Conservation (phyloP, 2,113 vertebrate species). For the Meriones unguiculatus region DNA sequence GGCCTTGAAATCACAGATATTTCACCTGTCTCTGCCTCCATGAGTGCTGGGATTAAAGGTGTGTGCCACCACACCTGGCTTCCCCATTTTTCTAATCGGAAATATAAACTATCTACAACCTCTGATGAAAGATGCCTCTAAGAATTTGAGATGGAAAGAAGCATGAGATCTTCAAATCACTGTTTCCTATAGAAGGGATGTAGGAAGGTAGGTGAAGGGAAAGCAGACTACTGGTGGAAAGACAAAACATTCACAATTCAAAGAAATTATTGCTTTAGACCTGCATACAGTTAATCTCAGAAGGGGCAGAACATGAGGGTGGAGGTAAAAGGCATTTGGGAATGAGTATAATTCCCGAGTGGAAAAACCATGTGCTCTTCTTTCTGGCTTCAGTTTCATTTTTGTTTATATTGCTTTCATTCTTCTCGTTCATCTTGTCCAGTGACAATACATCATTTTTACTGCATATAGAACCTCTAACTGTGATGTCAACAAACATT, state of each 20-base stretch:
- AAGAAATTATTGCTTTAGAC: conserved; percentile 12
- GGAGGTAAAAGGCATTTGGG: background rate
- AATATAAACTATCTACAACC: background rate
- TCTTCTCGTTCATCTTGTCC: background rate
- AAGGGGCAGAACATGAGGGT: background rate
- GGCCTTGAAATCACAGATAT: no score
- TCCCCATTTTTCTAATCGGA: background rate
- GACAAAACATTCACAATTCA: background rate
- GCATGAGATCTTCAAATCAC: background rate
- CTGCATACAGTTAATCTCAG: background rate
- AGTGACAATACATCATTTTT: conserved; percentile 9
- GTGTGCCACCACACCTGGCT: no score
- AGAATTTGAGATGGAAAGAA: background rate
- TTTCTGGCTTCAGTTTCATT: background rate
- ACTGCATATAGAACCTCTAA: background rate
- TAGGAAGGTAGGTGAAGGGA: background rate
- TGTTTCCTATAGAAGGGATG: background rate
- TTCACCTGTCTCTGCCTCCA: no score
- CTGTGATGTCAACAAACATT: conserved; percentile 19
- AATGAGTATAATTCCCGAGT: background rate
- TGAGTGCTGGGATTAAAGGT: no score
- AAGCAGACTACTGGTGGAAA: background rate
- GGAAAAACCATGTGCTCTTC: background rate
- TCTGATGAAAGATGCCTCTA: background rate
- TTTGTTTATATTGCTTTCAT: conserved; percentile 22